A percentile compares a stretch with the other conserved stretches of the same genome.
Conservation (phyloP, 2,113 vertebrate species). For the Osmerus eperlanus region DNA sequence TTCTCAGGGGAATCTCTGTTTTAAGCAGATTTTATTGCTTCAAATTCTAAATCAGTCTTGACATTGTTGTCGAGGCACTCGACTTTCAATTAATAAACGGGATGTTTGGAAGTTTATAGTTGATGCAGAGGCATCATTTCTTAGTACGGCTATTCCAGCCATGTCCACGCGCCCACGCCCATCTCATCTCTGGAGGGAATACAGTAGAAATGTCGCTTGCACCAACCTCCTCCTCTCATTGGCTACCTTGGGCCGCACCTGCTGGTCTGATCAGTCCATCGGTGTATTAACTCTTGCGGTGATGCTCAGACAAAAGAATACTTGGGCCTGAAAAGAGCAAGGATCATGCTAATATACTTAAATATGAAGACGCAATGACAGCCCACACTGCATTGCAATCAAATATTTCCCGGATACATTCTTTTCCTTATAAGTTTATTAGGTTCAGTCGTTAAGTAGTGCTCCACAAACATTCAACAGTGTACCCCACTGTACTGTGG, state of each 20-base stretch:
- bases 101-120: background rate
- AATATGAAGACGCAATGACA: too few species aligned
- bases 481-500: background rate
- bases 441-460: background rate
- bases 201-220: background rate
- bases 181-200: background rate
- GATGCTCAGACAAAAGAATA: constrained; percentile 4
- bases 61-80: too few species aligned
- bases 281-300: background rate
- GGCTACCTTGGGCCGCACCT: background rate
- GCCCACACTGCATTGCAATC: too few species aligned
- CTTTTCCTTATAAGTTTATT: background rate
- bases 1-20: too few species aligned
- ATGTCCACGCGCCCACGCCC: background rate
- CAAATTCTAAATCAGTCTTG: too few species aligned
- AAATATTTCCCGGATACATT: too few species aligned
- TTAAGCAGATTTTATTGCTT: too few species aligned
- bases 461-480: too few species aligned
- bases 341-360: too few species aligned
- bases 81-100: too few species aligned
- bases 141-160: background rate
- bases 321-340: background rate
- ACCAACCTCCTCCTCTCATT: background rate
- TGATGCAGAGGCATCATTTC: background rate
- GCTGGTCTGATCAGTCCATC: constrained; percentile 1